A percentile compares a stretch with the other conserved stretches of the same genome.
These are phyloP conservation scores for Nomada fabriciana DNA, from an alignment of 2,888 invertebrate species.

Conservation along the genomic window DNA sequence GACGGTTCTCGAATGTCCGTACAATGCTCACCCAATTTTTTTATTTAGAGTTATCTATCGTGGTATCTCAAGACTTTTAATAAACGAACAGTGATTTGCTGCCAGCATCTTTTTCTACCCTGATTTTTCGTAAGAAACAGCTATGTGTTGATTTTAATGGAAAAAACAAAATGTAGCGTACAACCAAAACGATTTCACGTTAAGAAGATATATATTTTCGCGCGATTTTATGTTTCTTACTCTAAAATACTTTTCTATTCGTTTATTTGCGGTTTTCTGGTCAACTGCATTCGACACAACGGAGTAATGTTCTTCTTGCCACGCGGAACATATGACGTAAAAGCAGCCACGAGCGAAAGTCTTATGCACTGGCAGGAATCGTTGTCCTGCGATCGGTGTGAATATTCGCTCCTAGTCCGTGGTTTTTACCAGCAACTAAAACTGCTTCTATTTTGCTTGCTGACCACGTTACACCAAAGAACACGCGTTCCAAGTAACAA, in stretches of 20 bases:
- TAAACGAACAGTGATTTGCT: too few species aligned
- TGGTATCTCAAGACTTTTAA: too few species aligned
- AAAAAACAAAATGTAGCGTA: background rate
- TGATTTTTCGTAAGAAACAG: too few species aligned
- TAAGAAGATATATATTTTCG: conserved; percentile 17
- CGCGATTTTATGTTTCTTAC: conserved; percentile 31
- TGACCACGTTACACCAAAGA: conserved; percentile 4
- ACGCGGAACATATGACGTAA: conserved; percentile 62
- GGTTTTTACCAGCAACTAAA: conserved; percentile 34
- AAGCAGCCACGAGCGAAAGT: conserved; percentile 66
- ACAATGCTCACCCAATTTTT: too few species aligned
- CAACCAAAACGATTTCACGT: conserved; percentile 23
- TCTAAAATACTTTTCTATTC: conserved; percentile 15
- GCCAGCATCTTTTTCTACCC: too few species aligned
- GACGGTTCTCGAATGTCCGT: too few species aligned
- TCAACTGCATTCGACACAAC: conserved; percentile 36
- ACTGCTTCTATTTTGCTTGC: too few species aligned
- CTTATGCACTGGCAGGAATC: conserved; percentile 50
- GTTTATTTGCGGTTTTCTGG: conserved; percentile 43
- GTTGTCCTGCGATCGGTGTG: conserved; percentile 43
- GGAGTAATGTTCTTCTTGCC: conserved; percentile 48
- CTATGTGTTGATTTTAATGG: too few species aligned
- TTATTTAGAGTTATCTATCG: too few species aligned
- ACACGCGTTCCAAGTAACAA: background rate
- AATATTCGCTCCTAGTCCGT: conserved; percentile 58